A percentile compares a stretch with the other conserved stretches of the same genome.
phyloP scores from a whole-genome alignment of 2,113 vertebrate genomes.

The Scophthalmus maximus region DNA sequence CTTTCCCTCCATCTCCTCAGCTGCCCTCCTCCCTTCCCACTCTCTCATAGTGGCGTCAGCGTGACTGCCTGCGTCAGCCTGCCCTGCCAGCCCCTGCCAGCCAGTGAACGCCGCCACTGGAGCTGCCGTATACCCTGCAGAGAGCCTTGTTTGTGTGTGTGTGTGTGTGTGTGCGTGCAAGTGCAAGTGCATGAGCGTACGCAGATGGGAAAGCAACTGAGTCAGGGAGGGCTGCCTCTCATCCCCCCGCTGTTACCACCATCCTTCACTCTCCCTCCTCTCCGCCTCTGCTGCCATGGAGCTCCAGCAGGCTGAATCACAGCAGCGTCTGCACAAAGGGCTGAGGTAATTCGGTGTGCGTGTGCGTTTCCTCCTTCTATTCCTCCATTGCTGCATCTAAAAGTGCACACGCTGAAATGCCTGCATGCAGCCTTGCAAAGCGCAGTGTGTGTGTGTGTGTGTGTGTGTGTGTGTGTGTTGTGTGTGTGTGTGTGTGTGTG shows the following conservation, averaged over 20 bases:
- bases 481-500: conserved; percentile 31
- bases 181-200: conserved; percentile 45
- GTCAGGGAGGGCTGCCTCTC: conserved; percentile 74
- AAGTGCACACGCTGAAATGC: too few relatives aligned
- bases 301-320: conserved; percentile 70
- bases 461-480: conserved; percentile 22
- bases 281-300: conserved; percentile 74
- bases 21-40: conserved; percentile 11
- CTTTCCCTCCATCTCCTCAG: not conserved
- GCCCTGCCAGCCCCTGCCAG: conserved; percentile 16
- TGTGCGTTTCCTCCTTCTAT: too few relatives aligned
- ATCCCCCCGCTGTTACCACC: conserved; percentile 62
- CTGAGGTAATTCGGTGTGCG: conserved; percentile 68
- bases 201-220: conserved; percentile 71
- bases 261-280: conserved; percentile 59
- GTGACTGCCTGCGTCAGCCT: conserved; percentile 72
- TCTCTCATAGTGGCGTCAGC: conserved; percentile 46
- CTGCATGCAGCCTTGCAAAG: conserved; percentile 53
- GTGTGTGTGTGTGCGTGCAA: conserved; percentile 19
- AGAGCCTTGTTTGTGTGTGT: conserved; percentile 39
- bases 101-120: conserved; percentile 53
- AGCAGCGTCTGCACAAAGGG: conserved; percentile 63
- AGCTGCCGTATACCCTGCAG: conserved; percentile 57
- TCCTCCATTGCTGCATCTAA: too few relatives aligned
- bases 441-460: conserved; percentile 26